Percentiles rank a stretch among this genome's conserved stretches.
These are phyloP conservation scores for Agonopterix subpropinquella DNA, from an alignment of 2,888 invertebrate genomes.

Conservation along the genomic window DNA sequence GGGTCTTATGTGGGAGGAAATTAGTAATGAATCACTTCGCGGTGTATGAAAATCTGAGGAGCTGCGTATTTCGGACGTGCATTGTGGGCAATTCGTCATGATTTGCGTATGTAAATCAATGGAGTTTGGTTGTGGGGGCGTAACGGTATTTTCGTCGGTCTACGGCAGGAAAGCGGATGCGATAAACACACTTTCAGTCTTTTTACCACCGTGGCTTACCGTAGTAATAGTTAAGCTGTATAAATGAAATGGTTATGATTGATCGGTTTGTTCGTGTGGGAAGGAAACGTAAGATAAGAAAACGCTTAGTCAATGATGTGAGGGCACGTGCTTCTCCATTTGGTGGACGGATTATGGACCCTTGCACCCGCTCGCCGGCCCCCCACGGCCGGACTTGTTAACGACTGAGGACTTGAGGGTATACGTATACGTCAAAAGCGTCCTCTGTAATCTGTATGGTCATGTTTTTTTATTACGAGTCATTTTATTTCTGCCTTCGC, in stretches of 20 bases:
- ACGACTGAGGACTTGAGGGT: too few species aligned
- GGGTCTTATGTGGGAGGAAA: slow-evolving; percentile 24
- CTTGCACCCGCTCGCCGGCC: slow-evolving; percentile 11
- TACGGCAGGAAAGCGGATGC: slow-evolving; percentile 70
- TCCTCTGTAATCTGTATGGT: too few species aligned
- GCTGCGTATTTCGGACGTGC: slow-evolving; percentile 54
- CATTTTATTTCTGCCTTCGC: slow-evolving; percentile 2
- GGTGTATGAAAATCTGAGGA: slow-evolving; percentile 14
- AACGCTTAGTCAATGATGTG: slow-evolving; percentile 1
- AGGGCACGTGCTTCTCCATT: slow-evolving; percentile 20
- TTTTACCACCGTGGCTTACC: slow-evolving; percentile 39
- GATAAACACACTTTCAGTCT: slow-evolving; percentile 69
- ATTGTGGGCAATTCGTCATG: slow-evolving; percentile 70
- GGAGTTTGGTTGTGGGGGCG: slow-evolving; percentile 63
- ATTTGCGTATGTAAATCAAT: slow-evolving; percentile 73
- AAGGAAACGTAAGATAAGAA: slow-evolving; percentile 3
- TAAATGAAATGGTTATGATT: slow-evolving; percentile 24
- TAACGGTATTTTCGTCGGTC: slow-evolving; percentile 72
- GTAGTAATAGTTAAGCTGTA: slow-evolving; percentile 22
- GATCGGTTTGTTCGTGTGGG: slow-evolving; percentile 12
- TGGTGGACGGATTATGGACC: slow-evolving; percentile 20
- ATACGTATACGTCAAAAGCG: too few species aligned
- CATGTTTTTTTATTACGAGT: slow-evolving; percentile 1
- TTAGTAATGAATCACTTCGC: slow-evolving; percentile 31
- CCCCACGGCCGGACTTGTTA: slow-evolving; percentile 7